phyloP scores from a whole-genome alignment of 2,113 vertebrate species.

The Pterocles gutturalis region DNA sequence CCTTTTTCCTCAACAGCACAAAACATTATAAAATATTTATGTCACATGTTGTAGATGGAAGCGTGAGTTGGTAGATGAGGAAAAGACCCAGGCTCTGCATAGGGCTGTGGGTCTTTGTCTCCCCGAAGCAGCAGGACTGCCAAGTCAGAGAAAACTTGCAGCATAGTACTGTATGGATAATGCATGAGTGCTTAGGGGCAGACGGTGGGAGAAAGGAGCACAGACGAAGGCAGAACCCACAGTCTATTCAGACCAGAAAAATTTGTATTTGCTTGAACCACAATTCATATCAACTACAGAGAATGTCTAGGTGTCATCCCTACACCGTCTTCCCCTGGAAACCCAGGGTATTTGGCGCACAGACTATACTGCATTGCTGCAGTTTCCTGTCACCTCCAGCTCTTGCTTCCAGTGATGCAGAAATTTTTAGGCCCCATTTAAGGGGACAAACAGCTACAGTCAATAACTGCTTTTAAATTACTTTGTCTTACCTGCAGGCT shows the following conservation, averaged over 20 bases:
- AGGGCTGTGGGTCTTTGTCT: neutral
- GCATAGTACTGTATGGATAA: neutral
- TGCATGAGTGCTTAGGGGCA: neutral
- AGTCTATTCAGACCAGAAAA: neutral
- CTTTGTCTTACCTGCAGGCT: neutral
- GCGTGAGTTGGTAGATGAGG: neutral
- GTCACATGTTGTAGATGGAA: neutral
- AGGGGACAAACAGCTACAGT: neutral
- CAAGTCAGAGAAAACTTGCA: neutral
- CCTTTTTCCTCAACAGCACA: neutral
- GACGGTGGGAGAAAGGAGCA: neutral
- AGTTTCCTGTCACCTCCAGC: neutral
- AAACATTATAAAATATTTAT: neutral
- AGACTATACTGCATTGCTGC: no score
- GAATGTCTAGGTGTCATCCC: neutral
- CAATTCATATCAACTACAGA: neutral
- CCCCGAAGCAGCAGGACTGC: neutral
- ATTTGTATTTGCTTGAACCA: neutral
- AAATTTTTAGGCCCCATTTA: neutral
- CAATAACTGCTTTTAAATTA: neutral
- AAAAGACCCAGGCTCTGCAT: neutral
- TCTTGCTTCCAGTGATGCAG: neutral
- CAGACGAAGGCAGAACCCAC: rapidly evolving
- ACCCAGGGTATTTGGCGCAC: neutral
- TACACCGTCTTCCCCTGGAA: neutral